Evolutionary conservation across 2,113 vertebrate genomes (phyloP).

Genomic region (Phoenicopterus ruber): DNA sequence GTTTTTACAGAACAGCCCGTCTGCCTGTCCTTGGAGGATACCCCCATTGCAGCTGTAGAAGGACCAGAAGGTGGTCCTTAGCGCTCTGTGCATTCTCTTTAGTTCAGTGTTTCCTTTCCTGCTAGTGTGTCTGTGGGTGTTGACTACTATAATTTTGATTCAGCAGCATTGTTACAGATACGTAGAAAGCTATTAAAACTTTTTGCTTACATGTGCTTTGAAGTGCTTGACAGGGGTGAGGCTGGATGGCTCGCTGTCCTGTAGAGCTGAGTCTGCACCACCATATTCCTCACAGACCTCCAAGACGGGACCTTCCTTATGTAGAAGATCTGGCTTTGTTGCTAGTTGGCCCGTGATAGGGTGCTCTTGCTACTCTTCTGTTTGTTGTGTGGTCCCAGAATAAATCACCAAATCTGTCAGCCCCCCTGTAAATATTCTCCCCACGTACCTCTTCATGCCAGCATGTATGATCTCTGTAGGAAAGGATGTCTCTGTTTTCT

Average conservation of each 20-base stretch:
- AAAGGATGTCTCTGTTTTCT: not conserved
- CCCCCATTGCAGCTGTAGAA: not conserved
- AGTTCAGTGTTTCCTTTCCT: not conserved
- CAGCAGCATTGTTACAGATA: not conserved
- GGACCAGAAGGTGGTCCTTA: not conserved
- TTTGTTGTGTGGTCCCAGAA: not conserved
- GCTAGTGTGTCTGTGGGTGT: not conserved
- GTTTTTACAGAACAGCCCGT: not conserved
- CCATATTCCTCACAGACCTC: not conserved
- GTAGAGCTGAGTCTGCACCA: not conserved
- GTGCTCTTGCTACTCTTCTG: not conserved
- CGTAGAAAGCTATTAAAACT: not conserved
- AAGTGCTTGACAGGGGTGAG: not conserved
- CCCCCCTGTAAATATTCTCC: not conserved
- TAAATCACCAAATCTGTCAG: not conserved
- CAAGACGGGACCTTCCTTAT: not conserved
- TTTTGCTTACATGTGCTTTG: not conserved
- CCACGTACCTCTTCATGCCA: not conserved
- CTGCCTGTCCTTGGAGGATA: not conserved
- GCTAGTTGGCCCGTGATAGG: not conserved
- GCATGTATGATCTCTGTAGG: not conserved
- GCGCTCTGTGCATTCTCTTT: not conserved
- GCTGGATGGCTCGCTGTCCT: not conserved
- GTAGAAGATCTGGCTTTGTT: not conserved
- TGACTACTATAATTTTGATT: not conserved